Evolutionary conservation across 2,797 vertebrate genomes (phyloP), one percentile per base, ranked within the genome.

Genomic region (Anguilla megastoma): DNA sequence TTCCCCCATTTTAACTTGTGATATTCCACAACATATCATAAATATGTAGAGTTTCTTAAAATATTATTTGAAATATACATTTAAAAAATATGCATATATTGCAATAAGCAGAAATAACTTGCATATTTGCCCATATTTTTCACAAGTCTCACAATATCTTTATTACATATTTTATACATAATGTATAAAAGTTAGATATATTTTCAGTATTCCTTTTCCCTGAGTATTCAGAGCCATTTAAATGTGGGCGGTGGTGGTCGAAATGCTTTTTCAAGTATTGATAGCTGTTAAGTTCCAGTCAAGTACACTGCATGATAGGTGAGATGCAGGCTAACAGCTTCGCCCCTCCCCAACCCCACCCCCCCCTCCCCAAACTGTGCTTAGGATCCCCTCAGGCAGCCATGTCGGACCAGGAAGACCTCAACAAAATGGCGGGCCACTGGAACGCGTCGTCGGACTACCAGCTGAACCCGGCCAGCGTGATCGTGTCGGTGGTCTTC

Each of bases 401-500:
- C 66, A 98, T 97, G 97, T 95, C 95, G 0, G 96, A 98, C 86
- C 94, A 95, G 0, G 96, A 98, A 93, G 96, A 98, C 89, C 95
- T 97, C 86, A 91, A 86, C 45, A 93, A 93, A 90, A 90, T 92
- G 0, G 95, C 90, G 6, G 95, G 92, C 2, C 95, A 94, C 89
- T 94, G 91, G 87, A 98, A 98, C 0, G 87, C 93, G 0, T 97
- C 97, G 0, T 94, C 97, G 12, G 95, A 92, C 92, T 95, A 96
- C 92, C 96, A 97, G 93, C 93, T 97, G 87, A 97, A 96, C 91
- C 95, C 96, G 14, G 96, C 97, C 91, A 97, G 96, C 0, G 90
- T 97, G 48, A 96, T 98, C 0, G 96, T 98, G 8, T 97, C 97
- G 0, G 97, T 98, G 76, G 95, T 98, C 69, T 98, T 98, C 95